A percentile compares a stretch with the other conserved stretches of the same genome.
These are phyloP conservation scores for Limenitis camilla DNA, from an alignment of 2,888 invertebrate species.

Conservation along the genomic window DNA sequence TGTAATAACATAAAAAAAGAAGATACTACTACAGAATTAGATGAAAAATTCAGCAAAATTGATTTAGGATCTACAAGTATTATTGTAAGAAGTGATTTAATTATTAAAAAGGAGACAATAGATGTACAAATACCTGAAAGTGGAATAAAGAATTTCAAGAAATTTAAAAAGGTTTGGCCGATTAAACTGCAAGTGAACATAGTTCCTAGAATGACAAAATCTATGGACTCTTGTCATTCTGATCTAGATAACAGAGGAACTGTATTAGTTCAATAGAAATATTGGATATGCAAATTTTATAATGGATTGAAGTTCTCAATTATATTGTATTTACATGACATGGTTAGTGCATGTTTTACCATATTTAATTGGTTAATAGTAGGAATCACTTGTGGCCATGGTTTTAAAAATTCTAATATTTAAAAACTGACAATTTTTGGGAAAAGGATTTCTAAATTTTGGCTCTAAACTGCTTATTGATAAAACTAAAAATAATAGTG, in stretches of 20 bases:
- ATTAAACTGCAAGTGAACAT: slow-evolving; percentile 49
- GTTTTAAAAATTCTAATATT: too few species aligned
- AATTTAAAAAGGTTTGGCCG: slow-evolving; percentile 67
- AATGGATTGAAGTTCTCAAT: too few species aligned
- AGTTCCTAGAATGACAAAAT: slow-evolving; percentile 33
- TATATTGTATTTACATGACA: too few species aligned
- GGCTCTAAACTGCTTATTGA: too few species aligned
- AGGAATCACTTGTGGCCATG: too few species aligned
- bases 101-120: slow-evolving; percentile 53
- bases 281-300: background rate
- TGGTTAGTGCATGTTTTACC: too few species aligned
- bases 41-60: slow-evolving; percentile 48
- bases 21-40: slow-evolving; percentile 43
- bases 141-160: slow-evolving; percentile 55
- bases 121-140: slow-evolving; percentile 28
- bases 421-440: too few species aligned
- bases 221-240: background rate
- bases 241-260: background rate
- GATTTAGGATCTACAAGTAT: slow-evolving; percentile 55
- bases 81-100: slow-evolving; percentile 46
- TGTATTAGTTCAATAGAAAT: background rate
- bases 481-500: too few species aligned
- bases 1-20: slow-evolving; percentile 42
- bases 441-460: too few species aligned
- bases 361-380: too few species aligned